Conservation (phyloP, 2,797 vertebrate genomes). For the Erpetoichthys calabaricus region DNA sequence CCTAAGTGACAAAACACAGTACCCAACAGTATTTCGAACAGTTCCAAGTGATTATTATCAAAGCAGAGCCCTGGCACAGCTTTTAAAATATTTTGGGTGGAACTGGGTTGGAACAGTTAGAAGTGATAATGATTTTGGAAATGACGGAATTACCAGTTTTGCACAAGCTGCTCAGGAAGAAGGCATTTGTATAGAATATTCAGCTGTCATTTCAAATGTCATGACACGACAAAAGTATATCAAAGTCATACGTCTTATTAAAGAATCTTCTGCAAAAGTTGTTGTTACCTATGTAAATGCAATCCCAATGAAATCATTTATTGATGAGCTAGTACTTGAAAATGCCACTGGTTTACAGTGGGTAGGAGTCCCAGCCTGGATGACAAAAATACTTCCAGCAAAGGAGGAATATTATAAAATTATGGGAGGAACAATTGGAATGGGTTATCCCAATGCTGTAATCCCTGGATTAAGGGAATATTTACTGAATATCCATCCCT, state of each 20-base stretch:
- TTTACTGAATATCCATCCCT: background rate
- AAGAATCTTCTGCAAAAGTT: background rate
- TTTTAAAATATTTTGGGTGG: constrained; percentile 4
- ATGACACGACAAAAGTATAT: background rate
- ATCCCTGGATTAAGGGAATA: background rate
- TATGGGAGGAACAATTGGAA: background rate
- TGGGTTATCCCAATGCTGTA: background rate
- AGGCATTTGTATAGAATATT: constrained; percentile 3
- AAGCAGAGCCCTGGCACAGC: constrained; percentile 3
- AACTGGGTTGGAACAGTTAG: constrained; percentile 3
- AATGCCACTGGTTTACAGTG: constrained; percentile 3
- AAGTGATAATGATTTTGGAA: constrained; percentile 3
- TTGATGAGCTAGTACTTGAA: background rate
- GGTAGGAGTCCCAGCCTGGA: background rate
- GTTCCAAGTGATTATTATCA: constrained; percentile 4
- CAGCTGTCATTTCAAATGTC: background rate
- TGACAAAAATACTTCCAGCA: background rate
- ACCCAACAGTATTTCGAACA: background rate
- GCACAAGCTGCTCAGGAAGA: background rate
- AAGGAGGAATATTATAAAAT: background rate
- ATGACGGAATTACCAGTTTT: background rate
- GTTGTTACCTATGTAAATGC: background rate
- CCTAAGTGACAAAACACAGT: background rate
- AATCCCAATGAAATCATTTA: background rate
- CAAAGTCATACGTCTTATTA: background rate